Conservation (phyloP, 1,140 invertebrate genomes). For the Meteorus sp. region DNA sequence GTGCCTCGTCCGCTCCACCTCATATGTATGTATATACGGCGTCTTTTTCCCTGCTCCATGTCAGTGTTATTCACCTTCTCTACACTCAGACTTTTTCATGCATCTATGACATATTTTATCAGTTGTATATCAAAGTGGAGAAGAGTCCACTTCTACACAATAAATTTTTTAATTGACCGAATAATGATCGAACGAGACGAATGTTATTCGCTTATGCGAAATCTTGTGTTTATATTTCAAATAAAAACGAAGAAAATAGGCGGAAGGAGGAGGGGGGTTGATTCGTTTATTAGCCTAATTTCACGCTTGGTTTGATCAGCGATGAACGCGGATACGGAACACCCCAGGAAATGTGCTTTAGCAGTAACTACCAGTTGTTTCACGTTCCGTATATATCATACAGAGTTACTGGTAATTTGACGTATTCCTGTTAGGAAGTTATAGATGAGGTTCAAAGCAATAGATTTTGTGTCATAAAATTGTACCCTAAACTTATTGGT, state of each 20-base stretch:
- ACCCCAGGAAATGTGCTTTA: conserved; percentile 42
- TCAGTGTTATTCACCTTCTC: neutral
- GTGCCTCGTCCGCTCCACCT: neutral
- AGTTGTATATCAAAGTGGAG: too few relatives aligned
- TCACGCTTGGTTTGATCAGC: conserved; percentile 53
- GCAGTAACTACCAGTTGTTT: conserved; percentile 40
- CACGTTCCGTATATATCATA: conserved; percentile 38
- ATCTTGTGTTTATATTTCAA: too few relatives aligned
- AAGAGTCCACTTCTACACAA: too few relatives aligned
- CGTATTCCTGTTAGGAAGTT: too few relatives aligned
- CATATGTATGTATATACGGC: neutral
- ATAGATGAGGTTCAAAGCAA: too few relatives aligned
- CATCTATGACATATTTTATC: too few relatives aligned
- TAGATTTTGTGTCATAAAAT: too few relatives aligned
- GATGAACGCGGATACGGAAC: conserved; percentile 52
- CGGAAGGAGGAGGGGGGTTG: conserved; percentile 24
- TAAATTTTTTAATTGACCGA: too few relatives aligned
- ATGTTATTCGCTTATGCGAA: too few relatives aligned
- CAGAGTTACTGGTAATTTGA: conserved; percentile 19
- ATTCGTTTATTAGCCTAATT: conserved; percentile 47
- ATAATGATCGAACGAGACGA: too few relatives aligned
- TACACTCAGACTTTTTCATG: too few relatives aligned
- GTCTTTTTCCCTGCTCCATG: neutral
- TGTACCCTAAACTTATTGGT: too few relatives aligned
- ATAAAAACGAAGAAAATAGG: conserved; percentile 20